These are phyloP conservation scores for Loripinus fragilis DNA, from an alignment of 2,888 invertebrate species.

Conservation along the genomic window DNA sequence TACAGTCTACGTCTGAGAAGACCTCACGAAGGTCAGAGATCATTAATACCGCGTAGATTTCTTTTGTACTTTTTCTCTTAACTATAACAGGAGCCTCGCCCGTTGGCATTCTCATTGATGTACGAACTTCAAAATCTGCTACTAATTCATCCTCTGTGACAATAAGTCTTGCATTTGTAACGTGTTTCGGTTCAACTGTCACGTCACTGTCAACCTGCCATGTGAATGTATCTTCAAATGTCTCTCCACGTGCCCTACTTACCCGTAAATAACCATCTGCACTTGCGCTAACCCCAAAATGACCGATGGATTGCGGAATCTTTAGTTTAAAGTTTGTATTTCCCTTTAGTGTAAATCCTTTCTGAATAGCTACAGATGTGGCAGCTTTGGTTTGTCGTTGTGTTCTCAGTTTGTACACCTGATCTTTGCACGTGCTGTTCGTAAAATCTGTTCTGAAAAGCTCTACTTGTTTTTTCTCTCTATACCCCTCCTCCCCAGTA, in stretches of 20 bases:
- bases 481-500: constrained; percentile 60
- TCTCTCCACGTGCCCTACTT: constrained; percentile 65
- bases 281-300: constrained; percentile 71
- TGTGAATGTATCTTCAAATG: constrained; percentile 69
- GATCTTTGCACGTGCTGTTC: constrained; percentile 71
- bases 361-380: constrained; percentile 67
- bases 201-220: constrained; percentile 75
- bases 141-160: constrained; percentile 71
- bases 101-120: constrained; percentile 70
- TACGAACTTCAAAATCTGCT: constrained; percentile 71
- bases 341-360: constrained; percentile 67
- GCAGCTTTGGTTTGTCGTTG: constrained; percentile 72
- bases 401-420: constrained; percentile 71
- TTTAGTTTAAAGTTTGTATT: constrained; percentile 69
- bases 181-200: constrained; percentile 71
- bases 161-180: constrained; percentile 65
- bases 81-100: constrained; percentile 72
- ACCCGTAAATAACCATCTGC: constrained; percentile 69
- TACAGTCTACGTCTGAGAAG: constrained; percentile 63
- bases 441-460: constrained; percentile 71
- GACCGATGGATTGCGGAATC: constrained; percentile 67
- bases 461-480: constrained; percentile 67
- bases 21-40: constrained; percentile 69
- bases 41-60: constrained; percentile 69
- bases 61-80: constrained; percentile 63